Conservation (phyloP, 2,888 invertebrate genomes). For the Nebria brevicollis region DNA sequence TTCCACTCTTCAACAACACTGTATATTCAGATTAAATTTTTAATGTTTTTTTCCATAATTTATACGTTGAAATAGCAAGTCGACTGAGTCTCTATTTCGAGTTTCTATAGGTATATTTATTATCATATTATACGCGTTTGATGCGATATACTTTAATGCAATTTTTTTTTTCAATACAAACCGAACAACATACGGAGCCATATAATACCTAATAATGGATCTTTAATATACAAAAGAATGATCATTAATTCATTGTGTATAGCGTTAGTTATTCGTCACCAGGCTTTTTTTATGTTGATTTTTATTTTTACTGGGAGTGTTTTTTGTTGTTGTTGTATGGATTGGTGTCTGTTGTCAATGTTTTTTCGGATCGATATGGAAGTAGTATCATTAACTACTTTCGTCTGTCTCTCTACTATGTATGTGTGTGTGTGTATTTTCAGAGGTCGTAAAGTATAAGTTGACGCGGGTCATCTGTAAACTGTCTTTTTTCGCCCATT, state of each 20-base stretch:
- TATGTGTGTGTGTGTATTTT: background rate
- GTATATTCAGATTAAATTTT: background rate
- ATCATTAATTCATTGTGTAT: background rate
- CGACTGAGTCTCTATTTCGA: background rate
- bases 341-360: background rate
- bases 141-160: background rate
- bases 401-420: background rate
- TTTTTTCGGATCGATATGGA: background rate
- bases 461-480: conserved; percentile 1
- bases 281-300: background rate
- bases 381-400: background rate
- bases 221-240: background rate
- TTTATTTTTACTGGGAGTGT: background rate
- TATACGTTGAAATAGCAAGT: background rate
- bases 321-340: background rate
- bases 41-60: background rate
- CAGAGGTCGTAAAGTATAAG: background rate
- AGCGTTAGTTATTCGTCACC: conserved; percentile 1
- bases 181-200: background rate
- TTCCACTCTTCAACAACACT: background rate
- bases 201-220: conserved; percentile 1
- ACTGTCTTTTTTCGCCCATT: background rate
- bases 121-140: background rate
- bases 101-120: background rate
- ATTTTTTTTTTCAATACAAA: background rate